phyloP scores from a whole-genome alignment of 2,113 vertebrate genomes.

The Passer montanus region DNA sequence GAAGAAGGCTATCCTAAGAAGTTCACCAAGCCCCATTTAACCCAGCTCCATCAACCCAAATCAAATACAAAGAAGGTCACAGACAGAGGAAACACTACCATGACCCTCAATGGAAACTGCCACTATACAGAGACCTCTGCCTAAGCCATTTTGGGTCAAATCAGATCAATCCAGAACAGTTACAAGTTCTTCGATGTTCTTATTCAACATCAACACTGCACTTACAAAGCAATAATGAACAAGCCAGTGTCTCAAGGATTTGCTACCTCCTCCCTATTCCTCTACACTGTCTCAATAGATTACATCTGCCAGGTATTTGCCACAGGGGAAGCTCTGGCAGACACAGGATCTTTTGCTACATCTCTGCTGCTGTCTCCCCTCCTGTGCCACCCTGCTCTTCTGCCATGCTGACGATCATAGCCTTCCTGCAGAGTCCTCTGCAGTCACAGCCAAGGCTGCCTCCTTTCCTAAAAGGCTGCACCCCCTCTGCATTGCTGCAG shows the following conservation, averaged over 20 bases:
- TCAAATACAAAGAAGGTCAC: neutral
- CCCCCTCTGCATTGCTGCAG: neutral
- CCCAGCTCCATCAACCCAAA: neutral
- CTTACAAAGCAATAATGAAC: neutral
- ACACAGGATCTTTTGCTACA: rapidly evolving
- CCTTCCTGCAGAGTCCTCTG: neutral
- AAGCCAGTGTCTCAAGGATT: neutral
- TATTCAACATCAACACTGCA: neutral
- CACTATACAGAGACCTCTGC: rapidly evolving
- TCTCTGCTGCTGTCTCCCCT: neutral
- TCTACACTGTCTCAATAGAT: neutral
- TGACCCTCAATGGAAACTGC: neutral
- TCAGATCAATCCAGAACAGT: neutral
- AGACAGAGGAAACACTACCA: neutral
- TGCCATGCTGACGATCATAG: rapidly evolving
- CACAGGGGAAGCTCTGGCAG: neutral
- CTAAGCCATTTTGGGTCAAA: neutral
- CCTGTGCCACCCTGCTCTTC: neutral
- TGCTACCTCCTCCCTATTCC: neutral
- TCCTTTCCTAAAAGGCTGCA: neutral
- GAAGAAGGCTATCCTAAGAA: neutral
- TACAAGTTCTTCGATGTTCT: neutral
- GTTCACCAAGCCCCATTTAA: neutral
- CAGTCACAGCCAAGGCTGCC: neutral
- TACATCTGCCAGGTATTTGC: neutral